Conservation (phyloP, 2,113 vertebrate genomes). For the Polyodon spathula region DNA sequence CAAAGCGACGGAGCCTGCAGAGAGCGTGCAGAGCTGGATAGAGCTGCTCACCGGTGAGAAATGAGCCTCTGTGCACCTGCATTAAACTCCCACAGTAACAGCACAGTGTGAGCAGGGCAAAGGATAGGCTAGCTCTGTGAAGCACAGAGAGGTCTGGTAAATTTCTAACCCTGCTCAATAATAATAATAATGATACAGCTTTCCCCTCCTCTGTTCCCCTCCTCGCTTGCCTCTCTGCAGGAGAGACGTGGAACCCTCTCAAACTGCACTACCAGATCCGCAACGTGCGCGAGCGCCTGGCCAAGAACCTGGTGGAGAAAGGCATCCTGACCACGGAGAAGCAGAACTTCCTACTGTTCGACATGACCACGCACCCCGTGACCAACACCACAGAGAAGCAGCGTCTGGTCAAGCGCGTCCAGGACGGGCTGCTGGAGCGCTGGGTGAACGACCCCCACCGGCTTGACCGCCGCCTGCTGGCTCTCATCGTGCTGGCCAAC, state of each 20-base stretch:
- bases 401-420: conserved; percentile 58
- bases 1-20: conserved; percentile 56
- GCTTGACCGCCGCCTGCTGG: conserved; percentile 58
- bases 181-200: accelerated
- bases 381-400: conserved; percentile 64
- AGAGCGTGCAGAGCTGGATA: conserved; percentile 70
- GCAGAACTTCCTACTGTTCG: conserved; percentile 77
- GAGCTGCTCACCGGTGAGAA: conserved; percentile 69
- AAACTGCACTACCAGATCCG: conserved; percentile 73
- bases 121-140: too few relatives aligned
- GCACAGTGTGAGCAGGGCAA: too few relatives aligned
- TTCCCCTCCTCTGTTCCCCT: accelerated
- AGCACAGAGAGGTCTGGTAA: too few relatives aligned
- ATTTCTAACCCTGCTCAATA: too few relatives aligned
- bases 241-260: conserved; percentile 79
- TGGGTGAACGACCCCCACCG: conserved; percentile 65
- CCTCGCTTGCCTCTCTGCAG: conserved; percentile 24
- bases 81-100: too few relatives aligned
- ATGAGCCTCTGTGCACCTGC: background rate
- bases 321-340: conserved; percentile 73
- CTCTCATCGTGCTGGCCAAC: conserved; percentile 65
- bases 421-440: conserved; percentile 64
- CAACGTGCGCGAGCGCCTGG: conserved; percentile 69
- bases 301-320: conserved; percentile 75
- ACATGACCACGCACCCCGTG: conserved; percentile 76